Evolutionary conservation across 2,113 vertebrate species (phyloP).

Genomic region (Rhea pennata): DNA sequence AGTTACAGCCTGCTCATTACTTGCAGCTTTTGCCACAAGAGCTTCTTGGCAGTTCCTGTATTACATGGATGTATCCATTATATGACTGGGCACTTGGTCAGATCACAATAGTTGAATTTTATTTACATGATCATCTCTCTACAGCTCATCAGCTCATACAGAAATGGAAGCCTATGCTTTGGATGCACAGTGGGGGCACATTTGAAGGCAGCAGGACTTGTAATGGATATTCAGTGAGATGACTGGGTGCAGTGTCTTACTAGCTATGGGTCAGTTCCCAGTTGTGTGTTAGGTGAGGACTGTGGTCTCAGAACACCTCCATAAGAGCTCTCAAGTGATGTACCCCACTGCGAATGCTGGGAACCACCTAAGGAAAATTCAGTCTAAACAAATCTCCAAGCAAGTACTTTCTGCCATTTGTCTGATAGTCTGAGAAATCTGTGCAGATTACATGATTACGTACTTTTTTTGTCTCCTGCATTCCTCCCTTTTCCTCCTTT

Average conservation of each 20-base stretch:
- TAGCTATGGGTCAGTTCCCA: not conserved
- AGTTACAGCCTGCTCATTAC: not conserved
- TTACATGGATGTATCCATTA: not conserved
- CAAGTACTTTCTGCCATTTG: not conserved
- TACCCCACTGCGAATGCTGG: not conserved
- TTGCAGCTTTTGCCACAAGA: not conserved
- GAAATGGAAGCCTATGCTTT: not conserved
- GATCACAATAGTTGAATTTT: not conserved
- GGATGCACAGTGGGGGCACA: not conserved
- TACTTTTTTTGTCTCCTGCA: accelerated
- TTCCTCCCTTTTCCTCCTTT: not conserved
- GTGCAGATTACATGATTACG: not conserved
- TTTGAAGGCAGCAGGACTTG: not conserved
- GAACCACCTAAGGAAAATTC: not conserved
- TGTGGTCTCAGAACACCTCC: not conserved
- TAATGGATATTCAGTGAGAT: not conserved
- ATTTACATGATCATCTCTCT: not conserved
- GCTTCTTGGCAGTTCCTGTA: not conserved
- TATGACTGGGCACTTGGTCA: accelerated
- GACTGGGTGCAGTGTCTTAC: not conserved
- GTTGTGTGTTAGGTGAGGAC: not conserved
- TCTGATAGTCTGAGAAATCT: not conserved
- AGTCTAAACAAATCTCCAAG: not conserved
- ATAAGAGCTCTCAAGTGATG: not conserved
- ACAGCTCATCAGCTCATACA: accelerated